These are phyloP conservation scores for Malurus leucopterus DNA, from an alignment of 2,797 vertebrate species.

Conservation along the genomic window DNA sequence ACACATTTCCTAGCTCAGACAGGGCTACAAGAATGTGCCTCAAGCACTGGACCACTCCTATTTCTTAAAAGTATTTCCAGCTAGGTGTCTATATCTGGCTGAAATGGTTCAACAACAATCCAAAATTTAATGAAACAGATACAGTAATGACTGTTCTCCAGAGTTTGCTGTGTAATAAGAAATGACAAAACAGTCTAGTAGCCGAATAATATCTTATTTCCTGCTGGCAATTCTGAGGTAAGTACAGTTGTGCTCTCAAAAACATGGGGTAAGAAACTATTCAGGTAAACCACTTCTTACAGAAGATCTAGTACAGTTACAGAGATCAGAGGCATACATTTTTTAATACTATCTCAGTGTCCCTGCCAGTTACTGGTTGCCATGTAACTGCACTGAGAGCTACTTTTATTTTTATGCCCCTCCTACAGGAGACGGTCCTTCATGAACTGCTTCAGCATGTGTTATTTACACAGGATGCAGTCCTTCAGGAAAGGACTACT, in stretches of 20 bases:
- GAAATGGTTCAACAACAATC: neutral
- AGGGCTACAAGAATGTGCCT: neutral
- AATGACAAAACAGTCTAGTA: neutral
- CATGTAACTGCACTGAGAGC: neutral
- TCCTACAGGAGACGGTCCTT: neutral
- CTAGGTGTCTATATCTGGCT: neutral
- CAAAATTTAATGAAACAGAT: neutral
- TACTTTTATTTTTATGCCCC: neutral
- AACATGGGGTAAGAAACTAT: neutral
- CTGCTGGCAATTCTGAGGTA: neutral
- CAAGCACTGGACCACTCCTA: neutral
- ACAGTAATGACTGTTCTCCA: neutral
- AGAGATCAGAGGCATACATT: neutral
- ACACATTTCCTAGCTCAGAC: neutral
- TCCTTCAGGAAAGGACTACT: neutral
- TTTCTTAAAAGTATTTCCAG: neutral
- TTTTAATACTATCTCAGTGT: neutral
- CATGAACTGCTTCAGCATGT: neutral
- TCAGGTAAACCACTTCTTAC: neutral
- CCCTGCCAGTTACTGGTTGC: neutral
- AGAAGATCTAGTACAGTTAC: neutral
- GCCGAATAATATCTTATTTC: neutral
- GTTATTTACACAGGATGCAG: neutral
- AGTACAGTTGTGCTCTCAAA: neutral
- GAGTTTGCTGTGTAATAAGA: neutral